These are phyloP conservation scores for Stenoptilia bipunctidactyla DNA, from an alignment of 2,888 invertebrate species.

Conservation along the genomic window DNA sequence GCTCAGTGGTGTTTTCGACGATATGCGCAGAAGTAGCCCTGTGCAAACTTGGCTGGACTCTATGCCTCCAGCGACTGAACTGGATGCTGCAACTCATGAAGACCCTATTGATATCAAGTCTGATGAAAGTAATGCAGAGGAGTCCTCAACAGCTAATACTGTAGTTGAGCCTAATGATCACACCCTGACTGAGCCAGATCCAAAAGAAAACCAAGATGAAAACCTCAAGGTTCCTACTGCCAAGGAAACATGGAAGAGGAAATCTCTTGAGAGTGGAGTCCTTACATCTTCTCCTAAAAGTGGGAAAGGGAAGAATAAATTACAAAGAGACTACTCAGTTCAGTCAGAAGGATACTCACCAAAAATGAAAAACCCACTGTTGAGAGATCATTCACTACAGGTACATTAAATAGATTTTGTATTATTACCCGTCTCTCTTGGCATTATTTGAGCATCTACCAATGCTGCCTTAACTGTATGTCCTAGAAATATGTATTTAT, in stretches of 20 bases:
- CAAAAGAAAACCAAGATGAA: conserved; percentile 31
- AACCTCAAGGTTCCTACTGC: conserved; percentile 40
- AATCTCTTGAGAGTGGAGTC: conserved; percentile 48
- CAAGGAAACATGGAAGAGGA: conserved; percentile 46
- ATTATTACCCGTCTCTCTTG: no score
- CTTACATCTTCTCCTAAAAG: conserved; percentile 34
- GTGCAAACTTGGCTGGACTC: conserved; percentile 85
- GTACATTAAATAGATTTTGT: conserved; percentile 25
- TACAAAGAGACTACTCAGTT: conserved; percentile 56
- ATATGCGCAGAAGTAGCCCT: conserved; percentile 76
- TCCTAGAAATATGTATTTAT: no score
- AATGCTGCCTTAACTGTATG: no score
- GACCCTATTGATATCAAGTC: conserved; percentile 27
- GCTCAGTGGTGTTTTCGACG: conserved; percentile 62
- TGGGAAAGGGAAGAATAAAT: conserved; percentile 31
- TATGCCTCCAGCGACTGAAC: conserved; percentile 55
- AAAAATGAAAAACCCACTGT: conserved; percentile 53
- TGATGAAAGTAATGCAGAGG: conserved; percentile 46
- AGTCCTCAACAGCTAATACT: conserved; percentile 43
- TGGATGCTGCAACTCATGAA: conserved; percentile 19
- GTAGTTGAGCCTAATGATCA: conserved; percentile 30
- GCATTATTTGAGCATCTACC: no score
- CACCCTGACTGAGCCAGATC: conserved; percentile 10
- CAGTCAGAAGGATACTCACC: conserved; percentile 60
- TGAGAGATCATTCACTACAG: conserved; percentile 64